Conservation (phyloP, 1,140 invertebrate species). For the Antheraea mylitta region DNA sequence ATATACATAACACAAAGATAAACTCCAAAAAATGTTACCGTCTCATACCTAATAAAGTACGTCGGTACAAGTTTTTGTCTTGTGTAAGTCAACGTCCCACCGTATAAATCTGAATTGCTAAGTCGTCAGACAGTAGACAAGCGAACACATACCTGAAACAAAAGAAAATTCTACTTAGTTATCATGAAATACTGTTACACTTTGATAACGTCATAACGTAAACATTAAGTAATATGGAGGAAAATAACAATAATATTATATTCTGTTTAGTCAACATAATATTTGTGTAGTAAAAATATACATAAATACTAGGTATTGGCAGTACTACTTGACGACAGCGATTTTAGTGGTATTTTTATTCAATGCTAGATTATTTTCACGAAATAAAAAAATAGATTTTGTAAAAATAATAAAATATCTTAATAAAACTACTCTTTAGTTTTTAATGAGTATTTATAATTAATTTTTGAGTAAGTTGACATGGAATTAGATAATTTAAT, state of each 20-base stretch:
- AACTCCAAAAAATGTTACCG: background rate
- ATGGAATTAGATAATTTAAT: no score
- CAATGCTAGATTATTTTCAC: no score
- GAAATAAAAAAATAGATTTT: no score
- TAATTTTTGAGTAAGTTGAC: no score
- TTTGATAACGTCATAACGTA: slow-evolving; percentile 1
- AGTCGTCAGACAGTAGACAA: background rate
- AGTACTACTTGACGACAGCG: no score
- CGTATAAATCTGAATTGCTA: background rate
- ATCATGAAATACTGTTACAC: background rate
- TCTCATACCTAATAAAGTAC: background rate
- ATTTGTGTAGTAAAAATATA: no score
- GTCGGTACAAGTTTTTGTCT: background rate
- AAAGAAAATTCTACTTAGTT: slow-evolving; percentile 23
- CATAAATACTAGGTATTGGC: no score
- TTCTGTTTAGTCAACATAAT: background rate
- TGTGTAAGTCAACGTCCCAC: background rate
- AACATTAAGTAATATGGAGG: slow-evolving; percentile 7
- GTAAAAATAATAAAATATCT: no score
- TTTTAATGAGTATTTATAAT: no score
- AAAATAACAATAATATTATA: slow-evolving; percentile 1
- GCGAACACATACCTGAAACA: slow-evolving; percentile 44
- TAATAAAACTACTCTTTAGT: no score
- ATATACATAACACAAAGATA: no score
- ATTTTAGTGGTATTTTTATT: no score